A percentile compares a stretch with the other conserved stretches of the same genome.
These are phyloP conservation scores for Coenonympha glycerion DNA, from an alignment of 2,888 invertebrate species.

Conservation along the genomic window DNA sequence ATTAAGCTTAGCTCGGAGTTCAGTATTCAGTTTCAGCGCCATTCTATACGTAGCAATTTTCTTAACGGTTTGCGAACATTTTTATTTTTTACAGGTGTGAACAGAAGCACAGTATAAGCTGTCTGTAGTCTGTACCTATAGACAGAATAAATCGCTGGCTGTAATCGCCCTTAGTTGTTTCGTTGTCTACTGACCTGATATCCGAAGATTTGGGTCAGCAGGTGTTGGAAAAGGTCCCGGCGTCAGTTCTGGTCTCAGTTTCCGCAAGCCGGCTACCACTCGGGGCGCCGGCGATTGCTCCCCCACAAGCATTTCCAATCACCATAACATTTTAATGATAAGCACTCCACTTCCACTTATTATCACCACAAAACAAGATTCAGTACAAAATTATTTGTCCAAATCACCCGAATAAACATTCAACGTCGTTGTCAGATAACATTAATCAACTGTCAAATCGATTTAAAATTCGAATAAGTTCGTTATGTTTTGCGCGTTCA, in stretches of 20 bases:
- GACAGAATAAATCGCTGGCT: no score
- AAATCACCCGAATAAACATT: conserved; percentile 19
- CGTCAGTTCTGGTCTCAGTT: conserved; percentile 66
- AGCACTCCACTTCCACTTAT: conserved; percentile 41
- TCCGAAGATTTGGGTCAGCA: conserved; percentile 62
- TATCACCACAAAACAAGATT: conserved; percentile 37
- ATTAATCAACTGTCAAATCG: conserved; percentile 51
- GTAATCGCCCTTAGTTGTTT: no score
- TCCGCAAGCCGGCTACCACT: conserved; percentile 72
- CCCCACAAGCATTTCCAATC: conserved; percentile 66
- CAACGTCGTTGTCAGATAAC: conserved; percentile 31
- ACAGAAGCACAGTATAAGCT: no score
- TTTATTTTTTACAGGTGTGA: no score
- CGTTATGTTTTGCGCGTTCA: conserved; percentile 57
- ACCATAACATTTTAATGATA: conserved; percentile 56
- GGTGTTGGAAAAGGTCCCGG: conserved; percentile 65
- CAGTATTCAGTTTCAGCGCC: no score
- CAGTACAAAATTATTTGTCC: conserved; percentile 26
- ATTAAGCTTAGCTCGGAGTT: no score
- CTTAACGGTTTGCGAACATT: no score
- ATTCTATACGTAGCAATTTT: no score
- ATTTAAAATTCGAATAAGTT: conserved; percentile 61
- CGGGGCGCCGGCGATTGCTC: conserved; percentile 72
- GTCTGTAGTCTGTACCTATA: no score
- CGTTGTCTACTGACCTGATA: conserved; percentile 65